phyloP scores from a whole-genome alignment of 2,113 vertebrate species.

The Seriola dumerili region DNA sequence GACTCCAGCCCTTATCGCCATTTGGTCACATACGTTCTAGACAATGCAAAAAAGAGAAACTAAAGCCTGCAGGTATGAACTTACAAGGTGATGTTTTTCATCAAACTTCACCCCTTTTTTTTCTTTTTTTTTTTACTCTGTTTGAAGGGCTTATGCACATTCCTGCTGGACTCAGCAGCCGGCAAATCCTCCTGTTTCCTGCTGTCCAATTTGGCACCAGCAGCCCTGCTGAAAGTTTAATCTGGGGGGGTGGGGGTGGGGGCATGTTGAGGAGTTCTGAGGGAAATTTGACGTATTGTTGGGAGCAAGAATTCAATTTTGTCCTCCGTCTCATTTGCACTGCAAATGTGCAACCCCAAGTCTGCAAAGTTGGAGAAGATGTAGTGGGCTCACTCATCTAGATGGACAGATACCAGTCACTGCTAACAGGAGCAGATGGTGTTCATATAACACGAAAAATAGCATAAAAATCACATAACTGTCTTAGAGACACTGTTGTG shows the following conservation, averaged over 20 bases:
- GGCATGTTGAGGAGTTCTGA: constrained; percentile 29
- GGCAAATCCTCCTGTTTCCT: constrained; percentile 68
- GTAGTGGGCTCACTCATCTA: not conserved
- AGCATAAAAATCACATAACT: not conserved
- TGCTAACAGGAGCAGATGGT: not conserved
- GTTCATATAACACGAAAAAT: not conserved
- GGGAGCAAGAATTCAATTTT: constrained; percentile 28
- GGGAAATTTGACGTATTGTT: constrained; percentile 42
- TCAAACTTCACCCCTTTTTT: not conserved
- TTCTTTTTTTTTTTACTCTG: constrained; percentile 7
- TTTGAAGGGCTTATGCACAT: constrained; percentile 57
- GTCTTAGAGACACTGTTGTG: not conserved
- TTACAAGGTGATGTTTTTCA: constrained; percentile 46
- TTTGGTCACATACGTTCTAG: not conserved
- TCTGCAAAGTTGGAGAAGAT: not conserved
- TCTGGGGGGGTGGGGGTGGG: constrained; percentile 31
- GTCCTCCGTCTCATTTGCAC: not conserved
- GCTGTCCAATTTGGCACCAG: constrained; percentile 58
- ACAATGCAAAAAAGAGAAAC: not conserved
- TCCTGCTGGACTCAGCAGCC: constrained; percentile 54
- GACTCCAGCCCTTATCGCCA: not conserved
- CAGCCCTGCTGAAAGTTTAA: constrained; percentile 64
- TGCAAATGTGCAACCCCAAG: constrained; percentile 9
- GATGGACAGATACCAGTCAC: constrained; percentile 16
- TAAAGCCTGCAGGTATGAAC: constrained; percentile 6